Evolutionary conservation across 2,888 invertebrate species (phyloP).

Genomic region (Tridacna crocea): DNA sequence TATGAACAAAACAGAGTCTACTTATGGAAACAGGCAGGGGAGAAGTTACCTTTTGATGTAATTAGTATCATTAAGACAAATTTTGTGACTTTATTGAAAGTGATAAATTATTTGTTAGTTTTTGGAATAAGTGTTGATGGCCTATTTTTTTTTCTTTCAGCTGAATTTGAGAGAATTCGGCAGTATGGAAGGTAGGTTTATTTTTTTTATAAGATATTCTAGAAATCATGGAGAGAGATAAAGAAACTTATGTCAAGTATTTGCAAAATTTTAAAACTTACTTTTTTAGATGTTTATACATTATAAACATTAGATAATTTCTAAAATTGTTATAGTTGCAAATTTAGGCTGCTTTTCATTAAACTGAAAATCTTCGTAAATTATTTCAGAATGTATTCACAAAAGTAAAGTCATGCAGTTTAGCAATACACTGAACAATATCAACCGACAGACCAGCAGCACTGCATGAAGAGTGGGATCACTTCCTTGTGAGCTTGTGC

Average conservation of each 20-base stretch:
- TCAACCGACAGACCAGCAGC: neutral
- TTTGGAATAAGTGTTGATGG: no score
- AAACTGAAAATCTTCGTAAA: no score
- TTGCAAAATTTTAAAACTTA: neutral
- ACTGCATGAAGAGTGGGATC: no score
- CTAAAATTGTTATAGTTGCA: neutral
- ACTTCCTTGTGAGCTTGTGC: no score
- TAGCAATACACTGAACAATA: neutral
- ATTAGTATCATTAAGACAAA: no score
- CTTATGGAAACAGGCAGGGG: no score
- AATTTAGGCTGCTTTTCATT: no score
- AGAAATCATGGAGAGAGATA: neutral
- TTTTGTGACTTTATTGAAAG: no score
- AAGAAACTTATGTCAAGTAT: neutral
- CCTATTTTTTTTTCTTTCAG: conserved; percentile 60
- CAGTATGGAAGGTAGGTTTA: conserved; percentile 70
- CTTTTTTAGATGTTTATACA: neutral
- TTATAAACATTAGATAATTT: neutral
- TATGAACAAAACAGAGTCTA: no score
- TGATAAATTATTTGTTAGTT: no score
- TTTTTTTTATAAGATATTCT: neutral
- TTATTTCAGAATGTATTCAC: no score
- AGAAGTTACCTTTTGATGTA: no score
- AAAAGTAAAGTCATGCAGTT: neutral
- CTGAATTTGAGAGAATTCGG: conserved; percentile 73